Evolutionary conservation across 2,888 invertebrate species (phyloP).

Genomic region (Sycophila texana): DNA sequence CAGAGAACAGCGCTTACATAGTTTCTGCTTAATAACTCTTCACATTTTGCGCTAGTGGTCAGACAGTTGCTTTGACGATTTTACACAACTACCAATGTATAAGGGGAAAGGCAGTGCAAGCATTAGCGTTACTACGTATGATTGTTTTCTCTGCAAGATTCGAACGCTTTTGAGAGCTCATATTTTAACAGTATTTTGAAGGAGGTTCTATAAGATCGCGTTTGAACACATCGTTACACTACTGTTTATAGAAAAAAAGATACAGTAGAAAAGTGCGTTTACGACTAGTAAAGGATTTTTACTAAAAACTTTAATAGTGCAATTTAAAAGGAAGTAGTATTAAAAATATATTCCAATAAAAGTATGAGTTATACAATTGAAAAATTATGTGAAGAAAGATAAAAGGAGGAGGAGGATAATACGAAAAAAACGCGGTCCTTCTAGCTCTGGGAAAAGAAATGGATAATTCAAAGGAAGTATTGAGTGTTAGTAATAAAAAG

Average conservation of each 20-base stretch:
- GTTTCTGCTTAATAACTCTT: conserved; percentile 32
- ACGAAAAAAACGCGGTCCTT: too few relatives aligned
- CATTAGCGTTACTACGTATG: conserved; percentile 64
- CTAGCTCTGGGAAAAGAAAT: neutral
- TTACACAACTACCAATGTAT: conserved; percentile 59
- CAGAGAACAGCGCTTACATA: conserved; percentile 34
- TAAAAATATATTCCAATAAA: too few relatives aligned
- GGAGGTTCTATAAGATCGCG: conserved; percentile 27
- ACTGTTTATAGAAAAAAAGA: conserved; percentile 36
- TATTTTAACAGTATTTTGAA: conserved; percentile 35
- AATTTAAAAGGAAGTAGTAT: too few relatives aligned
- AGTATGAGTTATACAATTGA: too few relatives aligned
- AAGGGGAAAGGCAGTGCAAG: conserved; percentile 69
- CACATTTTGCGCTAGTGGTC: conserved; percentile 57
- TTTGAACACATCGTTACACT: conserved; percentile 37
- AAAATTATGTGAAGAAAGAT: too few relatives aligned
- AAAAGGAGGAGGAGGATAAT: too few relatives aligned
- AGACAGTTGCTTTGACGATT: conserved; percentile 59
- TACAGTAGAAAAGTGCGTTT: conserved; percentile 38
- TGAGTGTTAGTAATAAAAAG: conserved; percentile 22
- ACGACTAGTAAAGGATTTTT: conserved; percentile 30
- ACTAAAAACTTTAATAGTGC: conserved; percentile 18
- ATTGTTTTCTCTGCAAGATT: conserved; percentile 51
- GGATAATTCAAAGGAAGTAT: neutral
- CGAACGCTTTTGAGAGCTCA: conserved; percentile 48